These are phyloP conservation scores for Lutjanus campechanus DNA, from an alignment of 2,797 vertebrate genomes.

Conservation along the genomic window DNA sequence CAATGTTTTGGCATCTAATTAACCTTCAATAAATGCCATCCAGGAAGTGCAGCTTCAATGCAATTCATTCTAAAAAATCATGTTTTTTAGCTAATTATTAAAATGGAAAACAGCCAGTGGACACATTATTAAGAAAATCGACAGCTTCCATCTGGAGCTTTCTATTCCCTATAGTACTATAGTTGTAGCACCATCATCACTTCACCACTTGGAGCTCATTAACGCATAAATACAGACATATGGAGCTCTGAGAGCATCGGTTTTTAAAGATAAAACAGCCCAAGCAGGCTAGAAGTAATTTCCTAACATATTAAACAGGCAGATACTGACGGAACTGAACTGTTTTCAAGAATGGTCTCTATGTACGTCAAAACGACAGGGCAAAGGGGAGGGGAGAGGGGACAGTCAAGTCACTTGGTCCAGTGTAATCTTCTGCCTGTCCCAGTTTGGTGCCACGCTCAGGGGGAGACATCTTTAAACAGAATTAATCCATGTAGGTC, in stretches of 20 bases:
- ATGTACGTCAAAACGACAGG: constrained; percentile 18
- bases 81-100: not conserved
- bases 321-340: no score
- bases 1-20: no score
- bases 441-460: constrained; percentile 45
- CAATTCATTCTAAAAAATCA: not conserved
- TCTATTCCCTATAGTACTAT: not conserved
- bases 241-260: not conserved
- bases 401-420: not conserved
- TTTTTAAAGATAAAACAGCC: constrained; percentile 4
- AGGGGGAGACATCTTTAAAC: constrained; percentile 55
- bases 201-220: not conserved
- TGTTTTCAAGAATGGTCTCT: constrained; percentile 2
- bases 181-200: not conserved
- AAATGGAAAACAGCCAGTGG: not conserved
- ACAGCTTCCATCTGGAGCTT: not conserved
- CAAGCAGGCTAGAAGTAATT: not conserved
- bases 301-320: not conserved
- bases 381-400: not conserved
- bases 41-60: not conserved
- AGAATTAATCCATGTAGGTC: constrained; percentile 69
- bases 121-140: not conserved
- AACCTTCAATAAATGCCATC: no score
- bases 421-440: constrained; percentile 48
- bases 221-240: not conserved